Evolutionary conservation across 2,888 invertebrate species (phyloP).

Genomic region (Parnassius glacialis): DNA sequence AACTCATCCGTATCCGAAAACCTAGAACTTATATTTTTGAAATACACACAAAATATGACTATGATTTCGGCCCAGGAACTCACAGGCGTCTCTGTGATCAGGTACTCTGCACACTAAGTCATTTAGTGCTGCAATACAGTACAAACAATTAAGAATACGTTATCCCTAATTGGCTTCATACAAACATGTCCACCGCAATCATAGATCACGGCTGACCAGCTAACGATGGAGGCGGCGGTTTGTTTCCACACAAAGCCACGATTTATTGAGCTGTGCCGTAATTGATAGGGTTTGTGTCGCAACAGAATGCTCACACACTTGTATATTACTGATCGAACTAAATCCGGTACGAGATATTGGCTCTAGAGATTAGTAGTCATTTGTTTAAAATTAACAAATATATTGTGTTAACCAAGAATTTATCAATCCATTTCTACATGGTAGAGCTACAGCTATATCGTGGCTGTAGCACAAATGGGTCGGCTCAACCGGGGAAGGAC

Average conservation of each 20-base stretch:
- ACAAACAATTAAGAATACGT: not conserved
- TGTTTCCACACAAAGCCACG: conserved; percentile 45
- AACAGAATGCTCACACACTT: conserved; percentile 39
- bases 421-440: no score
- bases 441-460: no score
- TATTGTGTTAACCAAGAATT: no score
- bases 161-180: conserved; percentile 14
- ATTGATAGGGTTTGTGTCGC: conserved; percentile 44
- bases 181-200: conserved; percentile 31
- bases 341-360: conserved; percentile 7
- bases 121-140: no score
- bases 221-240: conserved; percentile 46
- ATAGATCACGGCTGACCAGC: conserved; percentile 44
- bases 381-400: conserved; percentile 10
- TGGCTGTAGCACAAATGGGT: no score
- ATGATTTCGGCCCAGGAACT: no score
- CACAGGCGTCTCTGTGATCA: no score
- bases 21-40: no score
- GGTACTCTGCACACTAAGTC: no score
- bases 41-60: no score
- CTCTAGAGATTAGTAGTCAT: conserved; percentile 6
- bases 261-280: conserved; percentile 45
- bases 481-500: no score
- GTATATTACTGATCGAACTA: conserved; percentile 5
- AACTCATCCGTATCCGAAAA: no score